These are phyloP conservation scores for Teleopsis dalmanni DNA, from an alignment of 1,140 invertebrate genomes.

Conservation along the genomic window DNA sequence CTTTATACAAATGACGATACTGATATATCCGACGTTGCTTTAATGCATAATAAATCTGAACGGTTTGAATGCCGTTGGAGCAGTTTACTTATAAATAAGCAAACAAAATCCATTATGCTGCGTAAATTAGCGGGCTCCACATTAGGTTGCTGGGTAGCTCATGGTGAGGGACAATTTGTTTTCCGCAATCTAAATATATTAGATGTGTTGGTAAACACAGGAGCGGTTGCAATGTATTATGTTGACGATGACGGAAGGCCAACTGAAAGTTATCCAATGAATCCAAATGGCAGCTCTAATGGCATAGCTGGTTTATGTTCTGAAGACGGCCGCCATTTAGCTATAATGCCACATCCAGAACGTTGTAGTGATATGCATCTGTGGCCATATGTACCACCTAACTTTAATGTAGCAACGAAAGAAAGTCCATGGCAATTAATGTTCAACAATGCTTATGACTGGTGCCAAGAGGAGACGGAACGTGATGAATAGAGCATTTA, in stretches of 20 bases:
- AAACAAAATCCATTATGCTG: constrained; percentile 75
- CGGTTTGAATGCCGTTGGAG: constrained; percentile 87
- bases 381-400: constrained; percentile 64
- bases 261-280: constrained; percentile 81
- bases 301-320: constrained; percentile 87
- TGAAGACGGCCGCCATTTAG: constrained; percentile 81
- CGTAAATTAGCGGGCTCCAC: constrained; percentile 74
- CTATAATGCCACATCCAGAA: constrained; percentile 98
- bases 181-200: constrained; percentile 52
- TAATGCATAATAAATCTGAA: constrained; percentile 82
- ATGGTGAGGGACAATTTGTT: constrained; percentile 81
- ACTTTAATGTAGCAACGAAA: constrained; percentile 27
- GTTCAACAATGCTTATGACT: constrained; percentile 85
- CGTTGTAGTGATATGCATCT: constrained; percentile 79
- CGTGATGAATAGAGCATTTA: too few species aligned
- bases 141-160: constrained; percentile 93
- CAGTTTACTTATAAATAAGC: constrained; percentile 65
- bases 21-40: constrained; percentile 56
- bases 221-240: constrained; percentile 71
- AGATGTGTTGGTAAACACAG: constrained; percentile 50
- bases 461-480: too few species aligned
- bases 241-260: constrained; percentile 70
- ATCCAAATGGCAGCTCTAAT: constrained; percentile 78
- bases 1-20: constrained; percentile 12
- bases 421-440: constrained; percentile 84